These are phyloP conservation scores for Macropis europaea DNA, from an alignment of 2,888 invertebrate species.

Conservation along the genomic window DNA sequence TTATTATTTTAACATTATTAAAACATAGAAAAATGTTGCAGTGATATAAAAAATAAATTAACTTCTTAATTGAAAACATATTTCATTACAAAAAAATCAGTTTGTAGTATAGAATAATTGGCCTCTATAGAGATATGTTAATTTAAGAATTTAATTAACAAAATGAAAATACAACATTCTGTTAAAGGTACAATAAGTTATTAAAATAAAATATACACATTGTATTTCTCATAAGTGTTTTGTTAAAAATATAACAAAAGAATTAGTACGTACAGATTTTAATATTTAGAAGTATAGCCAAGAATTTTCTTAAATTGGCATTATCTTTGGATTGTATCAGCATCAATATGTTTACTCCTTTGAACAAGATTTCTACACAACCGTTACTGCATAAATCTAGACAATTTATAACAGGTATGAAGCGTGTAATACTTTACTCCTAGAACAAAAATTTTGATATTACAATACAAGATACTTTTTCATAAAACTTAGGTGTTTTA, in stretches of 20 bases:
- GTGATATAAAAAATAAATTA: no score
- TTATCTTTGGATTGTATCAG: not conserved
- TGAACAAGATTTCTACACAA: slow-evolving; percentile 1
- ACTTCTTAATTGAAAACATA: no score
- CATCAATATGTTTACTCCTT: not conserved
- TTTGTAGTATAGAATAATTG: no score
- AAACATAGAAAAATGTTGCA: not conserved
- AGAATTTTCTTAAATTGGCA: not conserved
- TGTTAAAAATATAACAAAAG: slow-evolving; percentile 30
- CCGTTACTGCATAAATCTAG: slow-evolving; percentile 8
- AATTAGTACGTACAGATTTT: not conserved
- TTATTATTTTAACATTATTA: not conserved
- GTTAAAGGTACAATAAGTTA: not conserved
- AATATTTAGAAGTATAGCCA: not conserved
- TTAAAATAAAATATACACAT: not conserved
- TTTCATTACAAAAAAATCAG: no score
- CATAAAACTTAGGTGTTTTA: slow-evolving; percentile 7
- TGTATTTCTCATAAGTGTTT: slow-evolving; percentile 8
- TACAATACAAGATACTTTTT: not conserved
- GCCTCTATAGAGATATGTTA: no score
- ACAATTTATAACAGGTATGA: slow-evolving; percentile 33
- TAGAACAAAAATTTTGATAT: not conserved
- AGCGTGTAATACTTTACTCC: not conserved
- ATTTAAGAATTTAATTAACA: not conserved
- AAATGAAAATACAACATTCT: not conserved